Conservation (phyloP, 2,888 invertebrate species). For the Clepsis dumicolana region DNA sequence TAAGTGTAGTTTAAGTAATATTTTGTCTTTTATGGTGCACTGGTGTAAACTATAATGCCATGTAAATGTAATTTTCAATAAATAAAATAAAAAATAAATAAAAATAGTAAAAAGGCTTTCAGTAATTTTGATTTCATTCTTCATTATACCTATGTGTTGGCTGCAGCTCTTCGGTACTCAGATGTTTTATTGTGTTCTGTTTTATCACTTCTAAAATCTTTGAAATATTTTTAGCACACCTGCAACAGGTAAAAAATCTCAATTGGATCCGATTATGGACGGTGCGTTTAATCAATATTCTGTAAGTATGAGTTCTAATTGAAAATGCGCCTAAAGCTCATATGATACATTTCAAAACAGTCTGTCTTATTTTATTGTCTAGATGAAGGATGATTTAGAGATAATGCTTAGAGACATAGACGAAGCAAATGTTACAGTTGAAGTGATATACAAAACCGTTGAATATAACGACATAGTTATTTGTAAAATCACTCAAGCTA, state of each 20-base stretch:
- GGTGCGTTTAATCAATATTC: constrained; percentile 1
- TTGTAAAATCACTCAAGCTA: constrained; percentile 57
- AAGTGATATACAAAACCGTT: constrained; percentile 63
- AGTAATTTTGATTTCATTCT: no score
- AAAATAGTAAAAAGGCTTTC: no score
- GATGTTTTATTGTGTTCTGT: background rate
- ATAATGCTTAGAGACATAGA: constrained; percentile 51
- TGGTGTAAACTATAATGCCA: no score
- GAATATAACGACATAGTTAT: constrained; percentile 72
- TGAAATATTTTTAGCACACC: background rate
- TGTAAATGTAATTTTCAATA: no score
- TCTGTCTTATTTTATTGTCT: background rate
- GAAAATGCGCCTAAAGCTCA: background rate
- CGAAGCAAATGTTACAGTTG: constrained; percentile 57
- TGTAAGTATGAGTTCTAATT: background rate
- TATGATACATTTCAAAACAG: background rate
- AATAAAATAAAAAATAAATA: no score
- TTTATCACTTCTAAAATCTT: background rate
- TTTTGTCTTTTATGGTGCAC: no score
- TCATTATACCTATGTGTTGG: background rate
- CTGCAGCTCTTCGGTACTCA: background rate
- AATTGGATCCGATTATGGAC: background rate
- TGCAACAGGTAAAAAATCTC: background rate
- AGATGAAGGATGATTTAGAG: constrained; percentile 60
- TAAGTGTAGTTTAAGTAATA: no score